phyloP scores from a whole-genome alignment of 2,797 vertebrate genomes.

The Nannoperca obscura region DNA sequence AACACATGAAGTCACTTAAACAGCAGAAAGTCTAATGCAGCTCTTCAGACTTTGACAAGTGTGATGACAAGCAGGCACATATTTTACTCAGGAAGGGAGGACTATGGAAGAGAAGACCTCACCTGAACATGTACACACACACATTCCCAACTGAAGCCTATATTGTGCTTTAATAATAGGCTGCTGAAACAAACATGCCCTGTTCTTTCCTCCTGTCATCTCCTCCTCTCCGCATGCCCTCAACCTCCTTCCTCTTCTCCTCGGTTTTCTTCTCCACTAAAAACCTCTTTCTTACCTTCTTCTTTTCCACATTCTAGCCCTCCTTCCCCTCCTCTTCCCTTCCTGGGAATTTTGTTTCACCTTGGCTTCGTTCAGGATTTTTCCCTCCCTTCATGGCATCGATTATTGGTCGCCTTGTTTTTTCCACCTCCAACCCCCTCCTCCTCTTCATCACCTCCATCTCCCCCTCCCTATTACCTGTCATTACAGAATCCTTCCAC shows the following conservation, averaged over 20 bases:
- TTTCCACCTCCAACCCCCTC: neutral
- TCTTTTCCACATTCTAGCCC: constrained; percentile 1
- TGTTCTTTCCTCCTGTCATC: constrained; percentile 39
- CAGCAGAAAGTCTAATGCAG: neutral
- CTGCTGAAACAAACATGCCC: constrained; percentile 53
- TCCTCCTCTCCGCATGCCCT: constrained; percentile 45
- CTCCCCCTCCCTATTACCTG: constrained; percentile 23
- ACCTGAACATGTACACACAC: constrained; percentile 37
- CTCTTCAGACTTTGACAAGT: constrained; percentile 5
- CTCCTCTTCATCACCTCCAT: neutral
- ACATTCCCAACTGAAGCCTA: constrained; percentile 14
- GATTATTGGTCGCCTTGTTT: neutral
- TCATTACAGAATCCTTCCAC: constrained; percentile 57
- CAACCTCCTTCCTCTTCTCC: constrained; percentile 22
- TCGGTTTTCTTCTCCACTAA: neutral
- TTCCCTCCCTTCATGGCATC: neutral
- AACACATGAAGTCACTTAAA: neutral
- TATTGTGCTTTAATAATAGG: constrained; percentile 62
- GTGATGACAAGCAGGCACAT: constrained; percentile 13
- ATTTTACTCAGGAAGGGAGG: neutral
- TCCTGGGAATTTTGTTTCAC: constrained; percentile 10
- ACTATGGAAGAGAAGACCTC: constrained; percentile 39
- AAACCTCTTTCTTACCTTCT: constrained; percentile 10
- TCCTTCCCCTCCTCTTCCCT: neutral
- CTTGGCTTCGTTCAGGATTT: constrained; percentile 19